These are phyloP conservation scores for Habropoda laboriosa DNA, from an alignment of 1,140 invertebrate genomes.

Conservation along the genomic window DNA sequence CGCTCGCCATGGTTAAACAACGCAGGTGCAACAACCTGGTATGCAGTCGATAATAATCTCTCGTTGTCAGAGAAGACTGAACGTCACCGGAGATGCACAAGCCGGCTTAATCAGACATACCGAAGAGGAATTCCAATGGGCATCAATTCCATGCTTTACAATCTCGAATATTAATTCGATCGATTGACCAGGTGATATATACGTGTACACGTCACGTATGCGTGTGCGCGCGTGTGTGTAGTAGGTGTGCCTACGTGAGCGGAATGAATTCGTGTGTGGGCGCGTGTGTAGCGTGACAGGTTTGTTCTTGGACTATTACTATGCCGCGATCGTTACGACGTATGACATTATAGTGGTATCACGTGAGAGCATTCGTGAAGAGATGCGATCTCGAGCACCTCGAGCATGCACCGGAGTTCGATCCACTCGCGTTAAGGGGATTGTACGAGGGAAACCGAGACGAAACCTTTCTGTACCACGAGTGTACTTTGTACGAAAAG, in stretches of 20 bases:
- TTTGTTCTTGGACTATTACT: conserved; percentile 33
- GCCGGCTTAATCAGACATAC: not conserved
- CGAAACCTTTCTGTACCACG: conserved; percentile 54
- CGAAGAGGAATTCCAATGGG: not conserved
- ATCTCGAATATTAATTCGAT: conserved; percentile 46
- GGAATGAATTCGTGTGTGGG: not conserved
- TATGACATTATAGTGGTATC: conserved; percentile 62
- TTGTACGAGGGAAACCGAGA: conserved; percentile 47
- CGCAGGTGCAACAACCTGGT: not conserved
- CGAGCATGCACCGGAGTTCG: conserved; percentile 57
- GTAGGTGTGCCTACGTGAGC: not conserved
- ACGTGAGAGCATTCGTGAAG: conserved; percentile 60
- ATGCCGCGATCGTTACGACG: conserved; percentile 52
- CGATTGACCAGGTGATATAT: not conserved
- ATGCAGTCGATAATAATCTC: too few species aligned
- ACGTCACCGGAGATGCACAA: not conserved
- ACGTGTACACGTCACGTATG: not conserved
- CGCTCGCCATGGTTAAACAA: not conserved
- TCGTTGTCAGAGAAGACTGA: not conserved
- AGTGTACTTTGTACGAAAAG: conserved; percentile 37
- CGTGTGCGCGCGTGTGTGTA: not conserved
- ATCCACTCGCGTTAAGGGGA: conserved; percentile 61
- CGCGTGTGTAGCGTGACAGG: conserved; percentile 25
- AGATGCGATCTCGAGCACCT: conserved; percentile 63
- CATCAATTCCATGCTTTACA: not conserved